Conservation (phyloP, 2,888 invertebrate species). For the Tillus elongatus region DNA sequence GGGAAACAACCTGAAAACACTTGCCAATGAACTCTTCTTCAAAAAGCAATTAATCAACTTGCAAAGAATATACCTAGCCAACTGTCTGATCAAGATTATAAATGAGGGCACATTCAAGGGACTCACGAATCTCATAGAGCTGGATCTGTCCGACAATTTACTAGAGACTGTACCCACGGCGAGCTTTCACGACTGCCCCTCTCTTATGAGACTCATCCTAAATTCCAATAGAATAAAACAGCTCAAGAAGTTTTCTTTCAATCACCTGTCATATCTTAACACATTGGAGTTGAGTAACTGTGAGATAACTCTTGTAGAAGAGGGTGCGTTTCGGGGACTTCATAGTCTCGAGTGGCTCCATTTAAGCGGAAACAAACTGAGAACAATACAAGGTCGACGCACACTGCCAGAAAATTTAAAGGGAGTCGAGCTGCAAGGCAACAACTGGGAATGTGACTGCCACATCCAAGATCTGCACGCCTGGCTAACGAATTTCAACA, state of each 20-base stretch:
- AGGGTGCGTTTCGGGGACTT: constrained; percentile 73
- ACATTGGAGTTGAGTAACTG: constrained; percentile 76
- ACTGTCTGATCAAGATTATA: constrained; percentile 69
- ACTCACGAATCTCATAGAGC: constrained; percentile 77
- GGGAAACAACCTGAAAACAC: constrained; percentile 68
- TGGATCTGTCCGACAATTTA: constrained; percentile 77
- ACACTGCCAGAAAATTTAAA: constrained; percentile 68
- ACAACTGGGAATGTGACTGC: constrained; percentile 87
- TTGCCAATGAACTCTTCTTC: constrained; percentile 71
- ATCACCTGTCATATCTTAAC: constrained; percentile 64
- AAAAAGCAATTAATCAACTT: constrained; percentile 72
- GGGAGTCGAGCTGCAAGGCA: constrained; percentile 69
- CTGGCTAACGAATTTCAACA: constrained; percentile 69
- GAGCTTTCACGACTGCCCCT: constrained; percentile 69
- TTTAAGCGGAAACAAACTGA: constrained; percentile 71
- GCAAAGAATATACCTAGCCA: constrained; percentile 74
- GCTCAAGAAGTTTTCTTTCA: constrained; percentile 64
- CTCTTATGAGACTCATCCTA: constrained; percentile 73
- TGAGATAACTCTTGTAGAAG: constrained; percentile 66
- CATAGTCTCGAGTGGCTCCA: constrained; percentile 76
- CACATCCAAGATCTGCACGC: constrained; percentile 64
- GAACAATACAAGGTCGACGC: constrained; percentile 59
- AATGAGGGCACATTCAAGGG: constrained; percentile 77
- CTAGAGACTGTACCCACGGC: constrained; percentile 68
- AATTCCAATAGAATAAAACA: constrained; percentile 73